phyloP scores from a whole-genome alignment of 2,113 vertebrate species.

The Zingel zingel region DNA sequence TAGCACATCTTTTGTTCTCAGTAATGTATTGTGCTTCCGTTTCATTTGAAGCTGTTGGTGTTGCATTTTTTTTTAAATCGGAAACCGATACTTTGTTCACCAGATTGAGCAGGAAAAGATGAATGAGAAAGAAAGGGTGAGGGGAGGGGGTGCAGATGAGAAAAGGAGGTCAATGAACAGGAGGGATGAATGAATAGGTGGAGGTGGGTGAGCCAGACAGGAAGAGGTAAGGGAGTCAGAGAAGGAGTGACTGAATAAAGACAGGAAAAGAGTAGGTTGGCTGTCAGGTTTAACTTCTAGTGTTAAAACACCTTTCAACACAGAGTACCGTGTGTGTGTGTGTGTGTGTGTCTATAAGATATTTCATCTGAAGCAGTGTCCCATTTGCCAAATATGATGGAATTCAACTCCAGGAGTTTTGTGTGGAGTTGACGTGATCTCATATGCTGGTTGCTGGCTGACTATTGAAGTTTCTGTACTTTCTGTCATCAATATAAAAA shows the following conservation, averaged over 20 bases:
- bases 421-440: background rate
- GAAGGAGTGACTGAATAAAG: background rate
- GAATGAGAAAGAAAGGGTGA: background rate
- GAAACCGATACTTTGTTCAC: background rate
- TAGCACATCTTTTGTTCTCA: slow-evolving; percentile 1
- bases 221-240: background rate
- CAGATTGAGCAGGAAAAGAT: background rate
- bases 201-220: background rate
- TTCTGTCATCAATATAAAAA: slow-evolving; percentile 4
- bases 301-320: slow-evolving; percentile 18
- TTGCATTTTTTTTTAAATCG: background rate
- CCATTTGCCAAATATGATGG: background rate
- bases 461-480: background rate
- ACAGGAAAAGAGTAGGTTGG: slow-evolving; percentile 11
- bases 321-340: background rate
- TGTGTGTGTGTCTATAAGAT: background rate
- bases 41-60: background rate
- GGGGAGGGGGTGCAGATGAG: background rate
- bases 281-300: slow-evolving; percentile 12
- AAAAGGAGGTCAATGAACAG: background rate
- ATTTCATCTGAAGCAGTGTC: background rate
- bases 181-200: background rate
- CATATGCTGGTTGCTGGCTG: background rate
- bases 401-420: slow-evolving; percentile 1
- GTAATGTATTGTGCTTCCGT: background rate